Evolutionary conservation across 92 coral and sea anemone species (phyloP).

Genomic region (Umimayanthus chanpuru): DNA sequence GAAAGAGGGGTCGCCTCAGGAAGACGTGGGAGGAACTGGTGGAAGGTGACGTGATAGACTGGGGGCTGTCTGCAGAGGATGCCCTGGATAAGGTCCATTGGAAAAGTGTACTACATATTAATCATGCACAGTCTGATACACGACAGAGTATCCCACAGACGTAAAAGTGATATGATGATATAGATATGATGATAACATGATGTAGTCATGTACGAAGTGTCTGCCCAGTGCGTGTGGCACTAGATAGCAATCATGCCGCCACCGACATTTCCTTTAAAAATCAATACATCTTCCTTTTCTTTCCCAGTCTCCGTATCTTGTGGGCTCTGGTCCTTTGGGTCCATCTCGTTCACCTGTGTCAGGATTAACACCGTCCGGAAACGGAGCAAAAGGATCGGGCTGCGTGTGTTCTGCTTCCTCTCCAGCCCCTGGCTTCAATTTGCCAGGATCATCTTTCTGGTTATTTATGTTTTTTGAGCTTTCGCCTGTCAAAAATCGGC

Average conservation of each 20-base stretch:
- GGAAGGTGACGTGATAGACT: no score
- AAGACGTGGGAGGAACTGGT: no score
- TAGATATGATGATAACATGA: no score
- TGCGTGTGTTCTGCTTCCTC: slow-evolving; percentile 43
- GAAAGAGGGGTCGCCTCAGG: no score
- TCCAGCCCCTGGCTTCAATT: neutral
- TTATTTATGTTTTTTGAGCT: slow-evolving; percentile 33
- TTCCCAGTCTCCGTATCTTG: slow-evolving; percentile 99
- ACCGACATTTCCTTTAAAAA: slow-evolving; percentile 51
- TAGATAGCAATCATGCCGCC: neutral
- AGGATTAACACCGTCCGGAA: slow-evolving; percentile 91
- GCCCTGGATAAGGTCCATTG: no score
- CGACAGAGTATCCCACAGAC: no score
- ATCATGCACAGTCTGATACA: no score
- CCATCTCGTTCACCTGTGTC: slow-evolving; percentile 91
- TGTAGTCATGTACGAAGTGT: no score
- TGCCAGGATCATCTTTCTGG: slow-evolving; percentile 20
- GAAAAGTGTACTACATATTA: no score
- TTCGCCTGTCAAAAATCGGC: slow-evolving; percentile 19
- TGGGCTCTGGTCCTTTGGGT: slow-evolving; percentile 99
- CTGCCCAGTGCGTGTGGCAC: no score
- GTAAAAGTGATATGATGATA: no score
- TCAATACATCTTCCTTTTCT: slow-evolving; percentile 98
- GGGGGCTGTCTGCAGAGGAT: no score
- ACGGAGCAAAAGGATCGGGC: slow-evolving; percentile 89